Evolutionary conservation across 2,888 invertebrate species (phyloP), one percentile per base, ranked within the genome.

Genomic region (Troides aeacus): DNA sequence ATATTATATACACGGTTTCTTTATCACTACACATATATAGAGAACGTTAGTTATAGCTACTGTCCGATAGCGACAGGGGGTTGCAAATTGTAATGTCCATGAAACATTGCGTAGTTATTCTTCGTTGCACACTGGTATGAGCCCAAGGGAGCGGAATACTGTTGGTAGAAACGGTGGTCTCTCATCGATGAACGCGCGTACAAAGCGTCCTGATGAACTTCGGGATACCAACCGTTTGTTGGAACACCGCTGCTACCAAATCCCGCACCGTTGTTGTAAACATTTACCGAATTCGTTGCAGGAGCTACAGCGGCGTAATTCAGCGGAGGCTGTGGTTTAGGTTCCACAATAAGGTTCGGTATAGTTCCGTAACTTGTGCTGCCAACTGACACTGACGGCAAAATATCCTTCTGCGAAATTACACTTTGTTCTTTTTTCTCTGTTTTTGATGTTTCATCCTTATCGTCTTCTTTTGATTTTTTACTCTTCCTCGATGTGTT

Each of bases 401-500:
- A 53, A 8, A 24, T 42, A 17, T 61, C 30, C 12, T 68, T 61
- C 24, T 76, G 75, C 1, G 71, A 67, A 61, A 74, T 72, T 7
- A 73, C 64, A 24, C 73, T 67, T 24, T 72, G 72, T 60, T 84
- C 84, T 39, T 71, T 65, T 74, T 84, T 87, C 56, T 85, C 85
- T 50, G 72, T 72, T 70, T 82, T 84, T 0, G 78, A 69, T 2
- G 86, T 77, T 77, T 92, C 90, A 7, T 91, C 90, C 72, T 93
- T 93, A 17, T 88, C 87, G 8, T 88, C 90, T 1, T 88, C 88
- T 73, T 87, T 89, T 0, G 81, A 64, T 78, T 91, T 88, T 75
- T 88, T 91, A 69, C 81, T 93, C 72, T 93, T 93, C 68, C 93
- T 94, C 24, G 94, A 90, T 1, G 90, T 92, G 74, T 95, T 95